Base-by-base conservation (phyloP, 2,113 vertebrate species). In the Albula goreensis region DNA sequence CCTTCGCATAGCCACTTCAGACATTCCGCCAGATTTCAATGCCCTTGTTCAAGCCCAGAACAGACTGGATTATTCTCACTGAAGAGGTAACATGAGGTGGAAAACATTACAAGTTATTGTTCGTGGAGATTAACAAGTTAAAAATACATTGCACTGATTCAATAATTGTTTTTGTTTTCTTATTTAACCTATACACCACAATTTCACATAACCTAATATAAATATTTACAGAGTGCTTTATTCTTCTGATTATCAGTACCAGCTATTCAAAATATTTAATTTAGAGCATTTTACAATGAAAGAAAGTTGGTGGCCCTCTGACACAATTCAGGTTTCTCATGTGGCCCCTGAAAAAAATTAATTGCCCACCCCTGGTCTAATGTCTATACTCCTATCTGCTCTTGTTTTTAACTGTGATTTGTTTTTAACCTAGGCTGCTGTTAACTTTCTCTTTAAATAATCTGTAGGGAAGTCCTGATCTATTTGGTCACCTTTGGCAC, bases 41-140 rank as follows among this genome's bases (percentile, higher is more conserved):
- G 90, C 80, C 81, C 90, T 91, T 88, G 88, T 91, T 91, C 52
- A 87, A 87, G 85, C 85, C 87, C 85, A 90, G 17, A 25, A 89
- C 53, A 87, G 86, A 50, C 83, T 87, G 25, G 84, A 89, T 87
- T 88, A 63, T n/a, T 89, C 78, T 83, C 51, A 86, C 19, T 85
- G 57, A 89, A 70, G 0, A 81, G 74, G 3, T 56, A 81, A 80
- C 53, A 81, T 50, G 57, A 83, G 84, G 22, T 70, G 7, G 50
- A 87, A 74, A 51, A 85, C 50, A 83, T 5, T 51, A 83, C 52
- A 83, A 17, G 81, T 22, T 52, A 57, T 15, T 53, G 22, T 81
- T 78, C n/a, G 74, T 78, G 22, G n/a, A 78, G 25, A n/a, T 19
- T 78, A n/a, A 19, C n/a, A 78, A 8, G 74, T 78, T 78, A n/a